These are phyloP conservation scores for Lycophotia porphyrea DNA, from an alignment of 2,888 invertebrate species.

Conservation along the genomic window DNA sequence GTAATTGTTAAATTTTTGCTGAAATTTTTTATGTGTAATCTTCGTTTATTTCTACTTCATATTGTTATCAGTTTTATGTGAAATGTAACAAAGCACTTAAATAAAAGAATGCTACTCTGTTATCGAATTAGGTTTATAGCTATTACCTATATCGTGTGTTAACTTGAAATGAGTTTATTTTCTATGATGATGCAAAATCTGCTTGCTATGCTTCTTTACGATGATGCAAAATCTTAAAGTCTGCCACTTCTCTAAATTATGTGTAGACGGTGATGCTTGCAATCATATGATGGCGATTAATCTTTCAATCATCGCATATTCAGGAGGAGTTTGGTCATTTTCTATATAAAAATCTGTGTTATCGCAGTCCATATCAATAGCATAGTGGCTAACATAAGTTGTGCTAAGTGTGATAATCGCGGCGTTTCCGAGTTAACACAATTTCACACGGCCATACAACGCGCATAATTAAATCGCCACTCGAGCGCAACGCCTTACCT, in stretches of 20 bases:
- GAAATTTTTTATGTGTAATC: not conserved
- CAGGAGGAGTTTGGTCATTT: not conserved
- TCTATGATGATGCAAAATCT: not conserved
- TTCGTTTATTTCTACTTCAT: not conserved
- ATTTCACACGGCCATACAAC: conserved; percentile 55
- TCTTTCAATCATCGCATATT: not conserved
- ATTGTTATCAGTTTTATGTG: not conserved
- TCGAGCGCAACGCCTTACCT: conserved; percentile 46
- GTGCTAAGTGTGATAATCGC: conserved; percentile 11
- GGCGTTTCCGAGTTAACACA: conserved; percentile 31
- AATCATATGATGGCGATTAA: not conserved
- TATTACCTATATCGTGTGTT: not conserved
- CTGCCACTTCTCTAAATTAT: not conserved
- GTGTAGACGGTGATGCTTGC: not conserved
- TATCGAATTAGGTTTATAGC: not conserved
- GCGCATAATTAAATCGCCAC: conserved; percentile 58
- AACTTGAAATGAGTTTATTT: not conserved
- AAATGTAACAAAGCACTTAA: conserved; percentile 3
- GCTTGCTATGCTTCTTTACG: no score
- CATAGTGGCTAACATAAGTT: conserved; percentile 1
- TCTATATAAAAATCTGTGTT: not conserved
- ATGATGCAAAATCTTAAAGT: not conserved
- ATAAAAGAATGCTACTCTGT: not conserved
- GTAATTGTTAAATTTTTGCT: not conserved
- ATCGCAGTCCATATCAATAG: conserved; percentile 9